Base-by-base conservation (phyloP, 1,140 invertebrate genomes). In the Pectinophora gossypiella region DNA sequence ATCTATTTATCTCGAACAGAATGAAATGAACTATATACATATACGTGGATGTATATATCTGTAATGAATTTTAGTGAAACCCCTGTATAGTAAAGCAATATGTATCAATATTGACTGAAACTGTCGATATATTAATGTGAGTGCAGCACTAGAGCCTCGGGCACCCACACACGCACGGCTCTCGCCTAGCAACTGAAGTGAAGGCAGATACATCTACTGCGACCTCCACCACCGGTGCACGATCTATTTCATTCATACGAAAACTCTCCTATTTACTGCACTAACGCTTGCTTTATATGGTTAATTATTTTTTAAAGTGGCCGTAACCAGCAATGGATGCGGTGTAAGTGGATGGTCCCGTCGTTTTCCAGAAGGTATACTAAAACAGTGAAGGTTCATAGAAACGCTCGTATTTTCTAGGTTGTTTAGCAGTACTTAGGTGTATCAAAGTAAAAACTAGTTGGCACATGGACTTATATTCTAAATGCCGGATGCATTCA, bases 181-280 rank as follows among this genome's bases (percentile, higher is more conserved):
- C 59, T 68, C 74, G 74, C 75, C 63, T 83, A 77, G 79, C 74
- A 81, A 83, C 79, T 54, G 59, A 79, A 77, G 74, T 76, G 79
- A 79, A 77, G 71, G 73, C 79, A 77, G 67, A 69, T 69, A 75
- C 68, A 81, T 76, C 73, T 72, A 76, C 70, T 63, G 66, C 55
- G 59, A 22, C 49, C 38, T 64, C 64, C 46, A 72, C 65, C 53
- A 61, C 46, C 6, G 7, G 4, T 20, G 42, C 32, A 47, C 54
- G 64, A 66, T 64, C 66, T 60, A 70, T 61, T 61, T 67, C 50
- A 54, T 7, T 59, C 23, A 16, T 7, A 47, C 42, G 10, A 20
- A 9, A 44, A 7, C 16, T 19, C 19, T 44, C n/a, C n/a, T n/a
- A n/a, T n/a, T n/a, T n/a, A n/a, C n/a, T n/a, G n/a, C n/a, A n/a